A percentile compares a stretch with the other conserved stretches of the same genome.
Evolutionary conservation across 2,113 vertebrate genomes (phyloP).

Genomic region (Saguinus imperator): DNA sequence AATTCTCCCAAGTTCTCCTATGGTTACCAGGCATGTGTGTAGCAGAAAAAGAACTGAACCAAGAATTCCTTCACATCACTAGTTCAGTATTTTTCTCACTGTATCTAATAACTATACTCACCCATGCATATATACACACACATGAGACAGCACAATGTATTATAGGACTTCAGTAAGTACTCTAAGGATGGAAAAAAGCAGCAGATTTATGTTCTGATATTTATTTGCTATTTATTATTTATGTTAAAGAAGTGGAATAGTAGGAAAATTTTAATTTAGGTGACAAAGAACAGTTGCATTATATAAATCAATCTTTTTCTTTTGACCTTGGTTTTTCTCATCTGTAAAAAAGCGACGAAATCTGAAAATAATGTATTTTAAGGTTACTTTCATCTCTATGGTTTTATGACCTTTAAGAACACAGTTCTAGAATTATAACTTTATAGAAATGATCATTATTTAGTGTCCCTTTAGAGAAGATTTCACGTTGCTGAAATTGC

Average conservation of each 20-base stretch:
- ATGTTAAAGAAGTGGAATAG: neutral
- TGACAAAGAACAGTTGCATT: neutral
- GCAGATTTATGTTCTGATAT: neutral
- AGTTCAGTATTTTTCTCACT: neutral
- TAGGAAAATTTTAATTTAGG: neutral
- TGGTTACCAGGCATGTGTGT: neutral
- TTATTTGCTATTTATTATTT: neutral
- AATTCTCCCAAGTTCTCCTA: neutral
- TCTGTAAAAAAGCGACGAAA: conserved; percentile 8
- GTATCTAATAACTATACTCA: neutral
- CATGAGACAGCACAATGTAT: neutral
- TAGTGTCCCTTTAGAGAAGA: neutral
- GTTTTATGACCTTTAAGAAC: neutral
- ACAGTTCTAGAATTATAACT: neutral
- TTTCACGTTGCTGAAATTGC: neutral
- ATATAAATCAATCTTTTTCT: neutral
- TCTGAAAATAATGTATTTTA: neutral
- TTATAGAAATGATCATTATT: neutral
- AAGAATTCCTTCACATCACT: neutral
- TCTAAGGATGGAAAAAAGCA: neutral
- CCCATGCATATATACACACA: neutral
- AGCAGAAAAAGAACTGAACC: neutral
- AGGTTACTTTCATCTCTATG: neutral
- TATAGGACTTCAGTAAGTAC: neutral
- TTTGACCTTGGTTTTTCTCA: neutral